These are phyloP conservation scores for Macaca fascicularis DNA, from an alignment of 2,113 vertebrate species.

Conservation along the genomic window T2T-MFA8v1.1 NC_088384.1:98282001-98282500, in stretches of 20 bases:
- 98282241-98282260: background rate
- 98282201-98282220: background rate
- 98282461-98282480: background rate
- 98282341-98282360: background rate
- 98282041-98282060: slow-evolving; percentile 67
- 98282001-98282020: slow-evolving; percentile 66
- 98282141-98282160: slow-evolving; percentile 22
- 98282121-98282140: slow-evolving; percentile 35
- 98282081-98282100: slow-evolving; percentile 51
- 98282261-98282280: background rate
- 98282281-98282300: background rate
- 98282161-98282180: slow-evolving; percentile 55
- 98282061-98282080: slow-evolving; percentile 66
- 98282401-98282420: background rate
- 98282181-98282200: slow-evolving; percentile 16
- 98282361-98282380: background rate
- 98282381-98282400: background rate
- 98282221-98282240: slow-evolving; percentile 23
- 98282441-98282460: background rate
- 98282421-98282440: background rate
- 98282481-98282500: background rate
- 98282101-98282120: background rate
- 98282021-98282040: slow-evolving; percentile 63
- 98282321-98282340: background rate
- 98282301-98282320: background rate